Percentiles rank a stretch among this genome's conserved stretches.
Evolutionary conservation across 1,140 invertebrate genomes (phyloP).

Genomic region (Asbolus verrucosus): DNA sequence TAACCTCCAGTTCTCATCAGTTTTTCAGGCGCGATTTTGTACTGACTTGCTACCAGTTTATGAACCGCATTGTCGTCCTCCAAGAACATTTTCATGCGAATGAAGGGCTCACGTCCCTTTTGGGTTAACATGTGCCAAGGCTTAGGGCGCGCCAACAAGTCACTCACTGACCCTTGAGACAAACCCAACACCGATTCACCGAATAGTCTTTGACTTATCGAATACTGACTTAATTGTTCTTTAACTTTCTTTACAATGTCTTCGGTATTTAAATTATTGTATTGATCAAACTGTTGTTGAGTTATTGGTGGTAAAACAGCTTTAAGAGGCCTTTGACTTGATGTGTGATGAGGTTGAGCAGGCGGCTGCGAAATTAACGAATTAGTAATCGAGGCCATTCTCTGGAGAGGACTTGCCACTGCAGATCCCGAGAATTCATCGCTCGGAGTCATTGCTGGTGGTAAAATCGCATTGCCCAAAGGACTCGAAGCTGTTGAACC

Average conservation of each 20-base stretch:
- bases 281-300: conserved; percentile 98
- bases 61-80: conserved; percentile 97
- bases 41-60: conserved; percentile 95
- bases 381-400: conserved; percentile 98
- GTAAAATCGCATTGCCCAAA: conserved; percentile 83
- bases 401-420: conserved; percentile 90
- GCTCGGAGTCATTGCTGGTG: conserved; percentile 79
- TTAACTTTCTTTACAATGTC: conserved; percentile 98
- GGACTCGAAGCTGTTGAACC: conserved; percentile 79
- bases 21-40: conserved; percentile 97
- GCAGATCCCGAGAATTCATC: conserved; percentile 83
- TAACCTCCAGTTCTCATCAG: conserved; percentile 94
- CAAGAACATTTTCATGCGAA: conserved; percentile 98
- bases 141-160: conserved; percentile 93
- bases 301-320: conserved; percentile 97
- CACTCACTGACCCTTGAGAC: conserved; percentile 95
- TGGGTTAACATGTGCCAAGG: conserved; percentile 98
- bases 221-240: conserved; percentile 97
- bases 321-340: conserved; percentile 89
- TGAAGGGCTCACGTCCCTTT: conserved; percentile 96
- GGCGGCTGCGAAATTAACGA: conserved; percentile 93
- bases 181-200: conserved; percentile 97
- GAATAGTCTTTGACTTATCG: conserved; percentile 97
- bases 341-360: conserved; percentile 82
- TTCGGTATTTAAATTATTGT: conserved; percentile 98